Evolutionary conservation across 1,140 invertebrate species (phyloP), one percentile per base, ranked within the genome.

Genomic region (Zaprionus kolodkinae): DNA sequence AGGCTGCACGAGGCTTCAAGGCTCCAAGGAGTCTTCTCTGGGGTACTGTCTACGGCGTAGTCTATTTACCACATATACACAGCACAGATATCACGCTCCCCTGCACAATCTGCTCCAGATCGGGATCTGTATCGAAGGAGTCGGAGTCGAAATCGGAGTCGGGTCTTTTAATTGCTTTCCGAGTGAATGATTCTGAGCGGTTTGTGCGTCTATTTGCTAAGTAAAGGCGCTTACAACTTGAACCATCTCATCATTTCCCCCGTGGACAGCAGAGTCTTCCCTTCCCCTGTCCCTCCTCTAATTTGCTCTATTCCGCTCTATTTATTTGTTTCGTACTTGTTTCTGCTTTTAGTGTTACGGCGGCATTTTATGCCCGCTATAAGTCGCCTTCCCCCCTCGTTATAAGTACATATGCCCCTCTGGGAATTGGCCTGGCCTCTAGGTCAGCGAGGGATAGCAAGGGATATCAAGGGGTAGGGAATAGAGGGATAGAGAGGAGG

Each of bases 81-180:
- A 66, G 43, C 56, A 55, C 62, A 72, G 55, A 72, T 72, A 71
- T 52, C 63, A 59, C 62, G 57, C 72, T 76, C 50, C 61, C 62
- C 21, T 78, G 67, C 50, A 50, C 74, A 72, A 68, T 72, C 63
- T 54, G 76, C 11, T 50, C 45, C 9, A 9, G 7, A 35, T 35
- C 6, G 33, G 7, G 33, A 35, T 30, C 27, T 5, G 3, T 6
- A 30, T 30, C 27, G 33, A 7, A 4, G 7, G 40, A 6, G 27
- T 72, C 33, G 7, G 27, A 59, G 25, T 15, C 17, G 36, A 66
- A 12, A 68, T 69, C 72, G 33, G 43, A 38, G 48, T 60, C 55
- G 40, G 40, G n/a, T 43, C 15, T 60, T 76, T 73, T 78, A 74
- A 78, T 80, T 71, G 66, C 50, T 33, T 75, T 80, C 72, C 78